phyloP scores from a whole-genome alignment of 2,797 vertebrate genomes.

The Denticeps clupeoides region DNA sequence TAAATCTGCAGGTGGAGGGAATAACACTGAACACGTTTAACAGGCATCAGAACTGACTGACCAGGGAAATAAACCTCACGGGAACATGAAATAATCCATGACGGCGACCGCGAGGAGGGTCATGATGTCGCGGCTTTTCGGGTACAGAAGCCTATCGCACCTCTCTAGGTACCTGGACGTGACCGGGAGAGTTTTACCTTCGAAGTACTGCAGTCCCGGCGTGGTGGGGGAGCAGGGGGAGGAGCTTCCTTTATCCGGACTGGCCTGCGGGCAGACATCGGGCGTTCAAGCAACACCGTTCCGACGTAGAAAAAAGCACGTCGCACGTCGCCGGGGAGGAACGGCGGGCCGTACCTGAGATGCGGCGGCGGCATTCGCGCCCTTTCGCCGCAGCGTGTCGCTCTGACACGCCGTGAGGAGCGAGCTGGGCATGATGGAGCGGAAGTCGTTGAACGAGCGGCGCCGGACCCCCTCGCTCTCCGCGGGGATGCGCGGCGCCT shows the following conservation, averaged over 20 bases:
- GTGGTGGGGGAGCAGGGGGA: slow-evolving; percentile 78
- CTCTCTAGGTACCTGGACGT: too few relatives aligned
- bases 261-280: slow-evolving; percentile 74
- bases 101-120: too few relatives aligned
- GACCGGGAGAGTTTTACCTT: too few relatives aligned
- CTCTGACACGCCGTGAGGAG: slow-evolving; percentile 80
- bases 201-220: slow-evolving; percentile 73
- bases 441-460: slow-evolving; percentile 92
- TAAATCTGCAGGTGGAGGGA: too few relatives aligned
- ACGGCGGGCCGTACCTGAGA: slow-evolving; percentile 6
- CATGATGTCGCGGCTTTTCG: too few relatives aligned
- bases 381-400: slow-evolving; percentile 69
- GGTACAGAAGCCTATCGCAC: too few relatives aligned
- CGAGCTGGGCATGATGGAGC: slow-evolving; percentile 86
- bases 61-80: too few relatives aligned
- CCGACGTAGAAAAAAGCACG: too few relatives aligned
- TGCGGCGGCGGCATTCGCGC: slow-evolving; percentile 38
- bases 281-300: too few relatives aligned
- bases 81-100: too few relatives aligned
- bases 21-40: too few relatives aligned
- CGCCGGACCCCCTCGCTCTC: slow-evolving; percentile 79
- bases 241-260: slow-evolving; percentile 67
- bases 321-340: background rate
- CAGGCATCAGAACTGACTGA: too few relatives aligned
- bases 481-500: slow-evolving; percentile 58